Evolutionary conservation across 2,797 vertebrate genomes (phyloP).

Genomic region (Bryconaethiops microstoma): DNA sequence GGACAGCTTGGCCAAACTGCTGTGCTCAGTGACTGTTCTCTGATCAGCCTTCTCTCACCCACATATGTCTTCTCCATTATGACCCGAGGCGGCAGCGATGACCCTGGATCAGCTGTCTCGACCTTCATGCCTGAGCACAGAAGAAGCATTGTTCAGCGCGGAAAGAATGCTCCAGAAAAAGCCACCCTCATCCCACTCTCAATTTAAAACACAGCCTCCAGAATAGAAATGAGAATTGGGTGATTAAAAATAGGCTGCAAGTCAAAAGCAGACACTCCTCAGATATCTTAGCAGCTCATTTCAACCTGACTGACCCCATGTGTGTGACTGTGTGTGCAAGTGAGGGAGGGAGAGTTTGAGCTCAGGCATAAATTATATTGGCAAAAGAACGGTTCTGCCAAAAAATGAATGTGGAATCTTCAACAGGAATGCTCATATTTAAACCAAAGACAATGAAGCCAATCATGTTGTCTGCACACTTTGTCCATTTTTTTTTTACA

Average conservation of each 20-base stretch:
- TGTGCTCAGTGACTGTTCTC: neutral
- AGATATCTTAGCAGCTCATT: conserved; percentile 47
- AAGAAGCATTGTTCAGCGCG: conserved; percentile 64
- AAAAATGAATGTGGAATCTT: conserved; percentile 39
- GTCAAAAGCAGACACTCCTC: conserved; percentile 57
- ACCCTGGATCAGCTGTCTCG: conserved; percentile 24
- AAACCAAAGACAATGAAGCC: conserved; percentile 23
- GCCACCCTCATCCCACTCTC: conserved; percentile 66
- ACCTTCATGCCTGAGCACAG: conserved; percentile 22
- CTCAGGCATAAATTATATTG: conserved; percentile 38
- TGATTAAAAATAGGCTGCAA: conserved; percentile 75
- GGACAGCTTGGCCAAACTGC: conserved; percentile 5
- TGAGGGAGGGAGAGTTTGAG: conserved; percentile 11
- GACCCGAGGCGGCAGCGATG: conserved; percentile 9
- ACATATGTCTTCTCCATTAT: conserved; percentile 36
- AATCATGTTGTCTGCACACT: conserved; percentile 13
- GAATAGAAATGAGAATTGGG: conserved; percentile 77
- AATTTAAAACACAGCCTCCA: conserved; percentile 70
- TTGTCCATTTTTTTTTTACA: neutral
- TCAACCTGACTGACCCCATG: conserved; percentile 30
- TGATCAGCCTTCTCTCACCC: conserved; percentile 6
- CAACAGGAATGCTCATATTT: conserved; percentile 36
- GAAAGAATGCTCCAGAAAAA: conserved; percentile 73
- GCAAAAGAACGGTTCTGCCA: conserved; percentile 16
- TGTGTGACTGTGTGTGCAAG: conserved; percentile 39